phyloP scores from a whole-genome alignment of 2,888 invertebrate genomes.

The Diarsia brunnea region DNA sequence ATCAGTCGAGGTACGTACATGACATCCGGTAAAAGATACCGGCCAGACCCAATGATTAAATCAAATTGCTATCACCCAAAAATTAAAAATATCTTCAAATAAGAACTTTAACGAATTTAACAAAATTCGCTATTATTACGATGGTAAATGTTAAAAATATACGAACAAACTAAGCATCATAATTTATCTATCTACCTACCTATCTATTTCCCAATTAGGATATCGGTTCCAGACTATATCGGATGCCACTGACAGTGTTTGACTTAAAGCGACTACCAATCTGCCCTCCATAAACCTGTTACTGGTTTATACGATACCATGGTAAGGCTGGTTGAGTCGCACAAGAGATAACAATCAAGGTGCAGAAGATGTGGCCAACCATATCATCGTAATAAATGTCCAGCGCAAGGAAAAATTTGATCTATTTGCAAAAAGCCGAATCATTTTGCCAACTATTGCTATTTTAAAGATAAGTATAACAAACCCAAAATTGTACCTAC shows the following conservation, averaged over 20 bases:
- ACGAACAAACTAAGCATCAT: neutral
- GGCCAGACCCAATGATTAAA: neutral
- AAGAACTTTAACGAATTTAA: neutral
- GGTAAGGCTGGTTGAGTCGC: neutral
- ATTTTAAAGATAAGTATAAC: too few species aligned
- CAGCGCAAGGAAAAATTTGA: neutral
- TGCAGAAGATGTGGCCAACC: neutral
- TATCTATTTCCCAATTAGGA: neutral
- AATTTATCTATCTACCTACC: neutral
- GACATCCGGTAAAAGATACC: neutral
- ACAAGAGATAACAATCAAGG: too few species aligned
- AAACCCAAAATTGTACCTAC: too few species aligned
- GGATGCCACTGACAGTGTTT: neutral
- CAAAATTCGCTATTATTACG: neutral
- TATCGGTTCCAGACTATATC: neutral
- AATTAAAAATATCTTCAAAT: neutral
- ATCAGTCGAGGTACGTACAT: neutral
- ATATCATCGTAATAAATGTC: neutral
- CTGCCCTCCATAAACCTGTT: neutral
- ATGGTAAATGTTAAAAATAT: slow-evolving; percentile 7
- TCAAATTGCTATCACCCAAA: neutral
- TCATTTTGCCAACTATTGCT: too few species aligned
- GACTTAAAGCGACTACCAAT: neutral
- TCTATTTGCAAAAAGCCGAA: too few species aligned
- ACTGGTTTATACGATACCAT: neutral